phyloP scores from a whole-genome alignment of 1,140 invertebrate genomes.

The Bombus consobrinus region DNA sequence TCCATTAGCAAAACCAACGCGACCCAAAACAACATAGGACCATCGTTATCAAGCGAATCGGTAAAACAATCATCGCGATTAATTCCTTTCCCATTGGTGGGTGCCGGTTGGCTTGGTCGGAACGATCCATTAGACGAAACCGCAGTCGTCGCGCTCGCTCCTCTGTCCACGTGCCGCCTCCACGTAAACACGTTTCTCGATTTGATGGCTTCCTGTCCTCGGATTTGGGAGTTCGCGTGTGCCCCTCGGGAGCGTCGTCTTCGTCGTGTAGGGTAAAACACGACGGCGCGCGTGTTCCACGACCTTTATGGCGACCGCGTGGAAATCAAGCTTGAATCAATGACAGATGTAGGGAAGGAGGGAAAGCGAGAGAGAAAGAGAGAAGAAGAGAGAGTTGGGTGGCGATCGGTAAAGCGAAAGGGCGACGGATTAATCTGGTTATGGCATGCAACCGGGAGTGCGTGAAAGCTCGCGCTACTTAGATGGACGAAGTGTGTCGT shows the following conservation, averaged over 20 bases:
- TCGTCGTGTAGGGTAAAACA: slow-evolving; percentile 8
- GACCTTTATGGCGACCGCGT: slow-evolving; percentile 25
- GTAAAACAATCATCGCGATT: slow-evolving; percentile 24
- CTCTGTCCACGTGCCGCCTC: neutral
- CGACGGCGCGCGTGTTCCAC: slow-evolving; percentile 13
- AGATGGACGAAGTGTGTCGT: slow-evolving; percentile 61
- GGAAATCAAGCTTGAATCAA: slow-evolving; percentile 14
- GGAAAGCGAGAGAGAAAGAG: neutral
- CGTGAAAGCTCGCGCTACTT: slow-evolving; percentile 62
- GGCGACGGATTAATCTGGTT: slow-evolving; percentile 69
- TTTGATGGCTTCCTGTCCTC: slow-evolving; percentile 48
- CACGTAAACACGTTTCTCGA: slow-evolving; percentile 11
- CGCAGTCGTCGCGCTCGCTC: slow-evolving; percentile 8
- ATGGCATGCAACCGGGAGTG: slow-evolving; percentile 64
- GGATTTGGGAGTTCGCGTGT: slow-evolving; percentile 18
- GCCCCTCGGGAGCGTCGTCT: slow-evolving; percentile 5
- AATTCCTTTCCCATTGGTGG: slow-evolving; percentile 31
- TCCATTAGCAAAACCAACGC: neutral
- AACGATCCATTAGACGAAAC: slow-evolving; percentile 30
- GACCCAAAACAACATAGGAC: neutral
- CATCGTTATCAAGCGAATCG: neutral
- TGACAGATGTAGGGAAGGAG: slow-evolving; percentile 50
- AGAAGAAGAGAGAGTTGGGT: neutral
- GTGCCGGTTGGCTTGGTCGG: neutral
- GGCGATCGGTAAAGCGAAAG: slow-evolving; percentile 52